phyloP scores from a whole-genome alignment of 2,113 vertebrate species.

The Gila orcuttii region DNA sequence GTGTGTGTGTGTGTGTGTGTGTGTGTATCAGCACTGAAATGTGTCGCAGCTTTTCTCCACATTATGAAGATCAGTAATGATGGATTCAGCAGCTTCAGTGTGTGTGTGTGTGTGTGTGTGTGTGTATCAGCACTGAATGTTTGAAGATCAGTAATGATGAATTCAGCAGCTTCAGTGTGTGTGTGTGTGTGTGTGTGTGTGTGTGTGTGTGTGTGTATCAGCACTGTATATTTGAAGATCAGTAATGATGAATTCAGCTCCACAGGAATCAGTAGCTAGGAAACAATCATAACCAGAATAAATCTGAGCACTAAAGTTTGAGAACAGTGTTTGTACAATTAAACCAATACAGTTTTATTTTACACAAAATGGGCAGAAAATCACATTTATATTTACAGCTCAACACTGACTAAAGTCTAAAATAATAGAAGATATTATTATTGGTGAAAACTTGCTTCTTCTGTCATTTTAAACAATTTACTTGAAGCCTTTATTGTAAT shows the following conservation, averaged over 20 bases:
- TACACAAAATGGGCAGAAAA: background rate
- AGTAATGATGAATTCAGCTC: background rate
- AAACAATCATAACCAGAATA: conserved; percentile 21
- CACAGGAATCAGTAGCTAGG: conserved; percentile 38
- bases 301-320: conserved; percentile 17
- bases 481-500: no score
- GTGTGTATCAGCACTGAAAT: no score
- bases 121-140: no score
- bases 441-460: background rate
- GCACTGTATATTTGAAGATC: no score
- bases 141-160: no score
- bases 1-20: no score
- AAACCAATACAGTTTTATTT: background rate
- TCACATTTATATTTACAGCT: background rate
- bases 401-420: background rate
- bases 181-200: no score
- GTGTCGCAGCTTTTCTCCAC: background rate
- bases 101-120: no score
- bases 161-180: no score
- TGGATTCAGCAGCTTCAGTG: no score
- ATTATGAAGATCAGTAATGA: no score
- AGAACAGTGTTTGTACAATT: background rate
- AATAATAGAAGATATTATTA: background rate
- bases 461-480: background rate
- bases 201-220: no score